Percentiles rank a stretch among this genome's conserved stretches.
phyloP scores from a whole-genome alignment of 2,113 vertebrate species.

The Aspiorhynchus laticeps region DNA sequence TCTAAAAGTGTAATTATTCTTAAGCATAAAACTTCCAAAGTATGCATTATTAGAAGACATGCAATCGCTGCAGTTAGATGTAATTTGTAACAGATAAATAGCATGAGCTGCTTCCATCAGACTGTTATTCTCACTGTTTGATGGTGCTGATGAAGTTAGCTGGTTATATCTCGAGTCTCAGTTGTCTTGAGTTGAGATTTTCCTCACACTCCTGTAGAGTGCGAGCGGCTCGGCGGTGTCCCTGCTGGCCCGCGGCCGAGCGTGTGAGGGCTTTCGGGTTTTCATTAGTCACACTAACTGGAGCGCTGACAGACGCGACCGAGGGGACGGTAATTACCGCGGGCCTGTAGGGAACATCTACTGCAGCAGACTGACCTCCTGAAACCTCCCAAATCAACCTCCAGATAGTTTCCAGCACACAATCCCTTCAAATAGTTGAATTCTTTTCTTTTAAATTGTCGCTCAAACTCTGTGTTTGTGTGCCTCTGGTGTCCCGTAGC shows the following conservation, averaged over 20 bases:
- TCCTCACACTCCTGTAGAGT: neutral
- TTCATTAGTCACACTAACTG: conserved; percentile 46
- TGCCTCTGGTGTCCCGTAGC: conserved; percentile 7
- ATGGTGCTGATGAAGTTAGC: neutral
- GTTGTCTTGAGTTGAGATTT: neutral
- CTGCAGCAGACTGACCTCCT: neutral
- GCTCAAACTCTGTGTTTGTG: conserved; percentile 1
- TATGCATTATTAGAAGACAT: neutral
- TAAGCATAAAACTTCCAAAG: neutral
- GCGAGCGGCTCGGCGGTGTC: too few species aligned
- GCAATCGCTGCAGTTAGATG: neutral
- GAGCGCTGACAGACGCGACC: neutral
- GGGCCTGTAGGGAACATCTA: neutral
- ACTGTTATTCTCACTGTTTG: neutral
- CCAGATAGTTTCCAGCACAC: neutral
- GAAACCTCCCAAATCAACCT: neutral
- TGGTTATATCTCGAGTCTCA: neutral
- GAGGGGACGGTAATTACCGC: conserved; percentile 28
- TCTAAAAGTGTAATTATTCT: too few species aligned
- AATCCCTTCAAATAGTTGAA: neutral
- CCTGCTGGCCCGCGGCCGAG: neutral
- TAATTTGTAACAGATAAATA: neutral
- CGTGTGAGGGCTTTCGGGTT: neutral
- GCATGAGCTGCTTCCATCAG: too few species aligned
- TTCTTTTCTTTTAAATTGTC: neutral